Conservation (phyloP, 2,797 vertebrate genomes). For the Hipposideros larvatus region DNA sequence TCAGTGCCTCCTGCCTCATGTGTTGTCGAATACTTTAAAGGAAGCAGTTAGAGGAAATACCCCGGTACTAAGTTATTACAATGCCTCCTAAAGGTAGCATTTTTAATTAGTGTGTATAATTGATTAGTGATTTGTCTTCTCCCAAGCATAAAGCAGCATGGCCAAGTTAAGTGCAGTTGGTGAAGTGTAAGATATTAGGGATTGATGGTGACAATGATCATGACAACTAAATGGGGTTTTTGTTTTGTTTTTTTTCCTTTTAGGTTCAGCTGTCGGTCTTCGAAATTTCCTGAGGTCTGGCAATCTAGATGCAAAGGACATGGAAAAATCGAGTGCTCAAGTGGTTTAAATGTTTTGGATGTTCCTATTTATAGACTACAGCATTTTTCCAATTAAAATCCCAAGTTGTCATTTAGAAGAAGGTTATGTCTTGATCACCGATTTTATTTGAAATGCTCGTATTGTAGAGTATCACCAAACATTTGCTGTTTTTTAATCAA, state of each 20-base stretch:
- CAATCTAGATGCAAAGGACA: slow-evolving; percentile 75
- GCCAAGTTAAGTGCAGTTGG: slow-evolving; percentile 53
- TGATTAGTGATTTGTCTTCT: slow-evolving; percentile 67
- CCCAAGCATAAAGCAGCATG: background rate
- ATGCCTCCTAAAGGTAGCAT: slow-evolving; percentile 58
- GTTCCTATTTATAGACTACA: slow-evolving; percentile 46
- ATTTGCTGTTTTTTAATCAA: slow-evolving; percentile 65
- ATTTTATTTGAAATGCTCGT: slow-evolving; percentile 38
- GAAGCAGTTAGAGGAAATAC: background rate
- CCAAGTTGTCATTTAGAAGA: background rate
- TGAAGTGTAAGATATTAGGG: slow-evolving; percentile 51
- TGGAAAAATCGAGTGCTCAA: slow-evolving; percentile 69
- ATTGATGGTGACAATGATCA: slow-evolving; percentile 9
- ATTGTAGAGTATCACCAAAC: background rate
- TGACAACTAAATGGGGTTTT: slow-evolving; percentile 4
- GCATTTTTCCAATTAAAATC: slow-evolving; percentile 17
- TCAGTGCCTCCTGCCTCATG: background rate
- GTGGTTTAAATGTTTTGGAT: slow-evolving; percentile 75
- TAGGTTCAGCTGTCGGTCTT: slow-evolving; percentile 79
- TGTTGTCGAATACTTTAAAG: background rate
- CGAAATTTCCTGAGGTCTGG: slow-evolving; percentile 78
- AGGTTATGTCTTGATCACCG: background rate
- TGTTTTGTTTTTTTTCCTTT: slow-evolving; percentile 15
- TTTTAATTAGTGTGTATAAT: slow-evolving; percentile 62
- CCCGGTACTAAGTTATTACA: slow-evolving; percentile 59